Evolutionary conservation across 2,888 invertebrate species (phyloP), one percentile per base, ranked within the genome.

Genomic region (Papilio protenor): DNA sequence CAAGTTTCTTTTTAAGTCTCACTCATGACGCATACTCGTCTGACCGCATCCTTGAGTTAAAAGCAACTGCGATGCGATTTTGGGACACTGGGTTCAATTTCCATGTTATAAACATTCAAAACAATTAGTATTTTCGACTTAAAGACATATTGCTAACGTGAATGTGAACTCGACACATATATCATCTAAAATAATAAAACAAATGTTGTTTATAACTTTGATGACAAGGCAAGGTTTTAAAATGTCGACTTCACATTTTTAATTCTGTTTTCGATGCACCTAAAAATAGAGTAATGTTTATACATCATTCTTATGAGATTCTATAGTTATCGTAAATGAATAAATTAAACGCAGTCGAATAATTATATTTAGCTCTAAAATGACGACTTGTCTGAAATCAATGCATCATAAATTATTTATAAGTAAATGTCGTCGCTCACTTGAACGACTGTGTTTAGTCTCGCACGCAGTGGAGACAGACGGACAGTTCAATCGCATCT

Each of bases 371-470:
- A 64, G 18, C 40, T 59, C 23, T 59, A 69, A 45, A 45, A 45
- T 66, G 40, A 69, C 45, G 66, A 45, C 14, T 3, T n/a, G 40
- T 66, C n/a, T 69, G 4, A 69, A 69, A 69, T 69, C 45, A 69
- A 21, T 73, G n/a, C 45, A 59, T 47, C 59, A 59, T 59, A 57
- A 73, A 57, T 59, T 73, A 74, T 74, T 74, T 47, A 74, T 23
- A 45, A 18, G 47, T 61, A 75, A 78, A 64, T 66, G 66, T 57
- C 47, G 57, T 55, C 55, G 21, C 66, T 55, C 23, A 73, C 14
- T 78, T 66, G 52, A 45, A 61, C 14, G 40, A 40, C 47, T 71
- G 70, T 75, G 71, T 75, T 77, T 61, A 78, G 74, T 72, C 64
- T 57, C 66, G 71, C 6, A 4, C 11, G 47, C 0, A 74, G 12